Evolutionary conservation across 2,888 invertebrate species (phyloP).

Genomic region (Drosophila prolongata): DNA sequence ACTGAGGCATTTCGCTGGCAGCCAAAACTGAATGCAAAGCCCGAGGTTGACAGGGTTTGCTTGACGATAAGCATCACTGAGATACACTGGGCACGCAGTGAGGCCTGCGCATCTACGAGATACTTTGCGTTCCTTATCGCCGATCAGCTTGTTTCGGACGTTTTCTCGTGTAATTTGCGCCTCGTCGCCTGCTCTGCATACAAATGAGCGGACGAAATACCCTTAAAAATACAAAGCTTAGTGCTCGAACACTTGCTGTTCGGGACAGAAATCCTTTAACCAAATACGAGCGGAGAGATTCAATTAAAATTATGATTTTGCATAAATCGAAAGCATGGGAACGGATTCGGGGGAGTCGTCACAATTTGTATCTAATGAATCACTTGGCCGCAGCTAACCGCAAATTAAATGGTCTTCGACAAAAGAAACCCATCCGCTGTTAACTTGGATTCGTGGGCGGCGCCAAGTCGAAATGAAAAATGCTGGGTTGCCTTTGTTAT

Average conservation of each 20-base stretch:
- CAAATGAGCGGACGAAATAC: constrained; percentile 52
- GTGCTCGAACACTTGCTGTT: constrained; percentile 29
- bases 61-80: constrained; percentile 64
- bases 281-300: constrained; percentile 47
- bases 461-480: constrained; percentile 55
- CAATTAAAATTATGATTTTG: constrained; percentile 77
- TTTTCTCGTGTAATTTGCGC: constrained; percentile 69
- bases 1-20: constrained; percentile 62
- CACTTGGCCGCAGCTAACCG: constrained; percentile 51
- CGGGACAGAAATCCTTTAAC: constrained; percentile 45
- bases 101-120: constrained; percentile 64
- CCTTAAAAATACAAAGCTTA: constrained; percentile 31
- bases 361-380: constrained; percentile 65
- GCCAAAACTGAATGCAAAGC: constrained; percentile 62
- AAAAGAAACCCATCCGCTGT: constrained; percentile 52
- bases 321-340: constrained; percentile 59
- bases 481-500: constrained; percentile 45
- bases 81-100: constrained; percentile 65
- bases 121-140: constrained; percentile 51
- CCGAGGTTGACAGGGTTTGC: constrained; percentile 54
- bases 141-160: constrained; percentile 50
- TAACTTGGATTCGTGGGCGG: constrained; percentile 60
- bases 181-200: constrained; percentile 66
- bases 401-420: constrained; percentile 66
- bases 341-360: constrained; percentile 20